phyloP scores from a whole-genome alignment of 2,797 vertebrate genomes.

The Paramormyrops hopkinsi region DNA sequence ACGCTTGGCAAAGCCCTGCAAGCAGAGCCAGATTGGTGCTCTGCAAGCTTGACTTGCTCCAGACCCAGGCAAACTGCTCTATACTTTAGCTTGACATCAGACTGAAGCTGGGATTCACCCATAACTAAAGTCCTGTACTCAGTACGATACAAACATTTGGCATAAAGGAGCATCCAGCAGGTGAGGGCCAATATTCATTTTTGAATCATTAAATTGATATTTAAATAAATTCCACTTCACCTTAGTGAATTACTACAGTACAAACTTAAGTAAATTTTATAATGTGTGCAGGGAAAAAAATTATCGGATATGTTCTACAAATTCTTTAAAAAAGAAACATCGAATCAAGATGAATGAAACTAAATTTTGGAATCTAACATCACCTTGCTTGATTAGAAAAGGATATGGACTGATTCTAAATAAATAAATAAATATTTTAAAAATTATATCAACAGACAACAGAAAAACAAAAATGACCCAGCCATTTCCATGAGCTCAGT shows the following conservation, averaged over 20 bases:
- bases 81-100: neutral
- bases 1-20: slow-evolving; percentile 6
- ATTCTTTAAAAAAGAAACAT: neutral
- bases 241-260: slow-evolving; percentile 2
- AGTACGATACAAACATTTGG: neutral
- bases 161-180: neutral
- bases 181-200: neutral
- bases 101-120: neutral
- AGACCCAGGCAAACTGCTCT: neutral
- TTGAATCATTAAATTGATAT: neutral
- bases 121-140: neutral
- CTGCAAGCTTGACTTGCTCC: neutral
- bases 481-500: slow-evolving; percentile 66
- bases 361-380: neutral
- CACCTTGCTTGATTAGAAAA: neutral
- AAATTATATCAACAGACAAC: neutral
- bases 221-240: slow-evolving; percentile 6
- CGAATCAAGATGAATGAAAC: neutral
- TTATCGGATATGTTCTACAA: neutral
- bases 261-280: neutral
- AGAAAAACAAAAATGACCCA: slow-evolving; percentile 39
- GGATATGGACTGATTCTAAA: neutral
- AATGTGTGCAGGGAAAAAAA: slow-evolving; percentile 16
- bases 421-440: neutral
- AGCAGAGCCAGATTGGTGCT: neutral